Conservation (phyloP, 1,140 invertebrate species). For the Penaeus indicus region DNA sequence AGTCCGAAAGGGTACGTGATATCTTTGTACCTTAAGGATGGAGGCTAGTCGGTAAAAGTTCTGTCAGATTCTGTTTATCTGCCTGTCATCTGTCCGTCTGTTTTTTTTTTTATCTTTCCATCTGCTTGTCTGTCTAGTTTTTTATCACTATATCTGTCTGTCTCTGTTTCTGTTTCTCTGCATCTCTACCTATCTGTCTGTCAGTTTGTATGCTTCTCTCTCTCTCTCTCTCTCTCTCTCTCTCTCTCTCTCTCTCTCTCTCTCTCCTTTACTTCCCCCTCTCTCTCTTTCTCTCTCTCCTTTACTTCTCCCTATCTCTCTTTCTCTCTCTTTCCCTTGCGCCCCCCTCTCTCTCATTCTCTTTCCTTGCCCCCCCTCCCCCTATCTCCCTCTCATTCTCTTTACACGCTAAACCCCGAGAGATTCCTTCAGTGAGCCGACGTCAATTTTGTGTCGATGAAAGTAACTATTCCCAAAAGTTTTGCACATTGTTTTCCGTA, state of each 20-base stretch:
- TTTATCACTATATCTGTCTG: too few species aligned
- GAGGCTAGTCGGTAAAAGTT: background rate
- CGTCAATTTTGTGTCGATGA: slow-evolving; percentile 56
- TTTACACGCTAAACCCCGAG: background rate
- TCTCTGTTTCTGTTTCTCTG: too few species aligned
- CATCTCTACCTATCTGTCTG: too few species aligned
- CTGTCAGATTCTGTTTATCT: background rate
- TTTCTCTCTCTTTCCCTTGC: background rate
- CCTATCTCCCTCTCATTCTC: background rate
- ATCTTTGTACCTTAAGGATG: background rate
- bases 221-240: background rate
- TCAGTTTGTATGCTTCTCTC: background rate
- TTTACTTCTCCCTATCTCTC: background rate
- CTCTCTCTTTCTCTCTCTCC: too few species aligned
- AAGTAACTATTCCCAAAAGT: slow-evolving; percentile 63
- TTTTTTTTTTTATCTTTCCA: background rate
- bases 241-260: background rate
- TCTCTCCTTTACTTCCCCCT: background rate
- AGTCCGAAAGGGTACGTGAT: too few species aligned
- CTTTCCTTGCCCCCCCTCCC: background rate
- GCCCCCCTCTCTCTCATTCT: background rate
- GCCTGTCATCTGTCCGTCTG: background rate
- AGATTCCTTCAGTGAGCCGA: slow-evolving; percentile 24
- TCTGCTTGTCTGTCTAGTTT: too few species aligned
- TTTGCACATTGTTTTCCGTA: slow-evolving; percentile 61